Base-by-base conservation (phyloP, 2,888 invertebrate genomes). In the Uloborus plumipes region DNA sequence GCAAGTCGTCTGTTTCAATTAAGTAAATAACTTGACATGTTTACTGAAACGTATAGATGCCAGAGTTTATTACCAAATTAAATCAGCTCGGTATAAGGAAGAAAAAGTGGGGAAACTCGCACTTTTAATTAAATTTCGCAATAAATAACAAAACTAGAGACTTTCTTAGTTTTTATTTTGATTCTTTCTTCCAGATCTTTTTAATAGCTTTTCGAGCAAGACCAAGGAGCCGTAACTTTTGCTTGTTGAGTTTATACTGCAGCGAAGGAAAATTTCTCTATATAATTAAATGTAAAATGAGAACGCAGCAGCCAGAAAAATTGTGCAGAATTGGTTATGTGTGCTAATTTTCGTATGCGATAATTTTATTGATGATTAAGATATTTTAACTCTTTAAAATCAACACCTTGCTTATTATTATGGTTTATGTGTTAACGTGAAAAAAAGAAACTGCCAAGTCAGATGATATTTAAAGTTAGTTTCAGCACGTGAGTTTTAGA, bases 1-100 rank as follows among this genome's bases (percentile, higher is more conserved):
- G 73, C 49, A 80, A 50, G 26, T 74, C 80, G 80, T 69, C 74
- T 80, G 69, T 80, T 80, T 80, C 73, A 80, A 80, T 80, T 80
- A 80, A 62, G 62, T 74, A 80, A 80, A 74, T 80, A 80, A 64
- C 67, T 80, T 74, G 80, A 67, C 73, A 73, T 74, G 80, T 80
- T 80, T 62, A 61, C 62, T 74, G 80, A 74, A 80, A 80, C 74
- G 80, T 53, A 39, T 11, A 55, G 51, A 70, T 78, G 26, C 15
- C 55, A 66, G 39, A 49, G 49, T 58, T 74, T 74, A 74, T 74
- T 74, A 66, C 59, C 74, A 74, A 78, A 78, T 78, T 78, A 78
- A 78, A 78, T 78, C 70, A 78, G 55, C 22, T 70, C 16, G 69
- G 58, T 76, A 69, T 76, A 69, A 76, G 20, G 22, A 71, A 71